Base-by-base conservation (phyloP, 1,140 invertebrate species). In the Acromyrmex echinatior region DNA sequence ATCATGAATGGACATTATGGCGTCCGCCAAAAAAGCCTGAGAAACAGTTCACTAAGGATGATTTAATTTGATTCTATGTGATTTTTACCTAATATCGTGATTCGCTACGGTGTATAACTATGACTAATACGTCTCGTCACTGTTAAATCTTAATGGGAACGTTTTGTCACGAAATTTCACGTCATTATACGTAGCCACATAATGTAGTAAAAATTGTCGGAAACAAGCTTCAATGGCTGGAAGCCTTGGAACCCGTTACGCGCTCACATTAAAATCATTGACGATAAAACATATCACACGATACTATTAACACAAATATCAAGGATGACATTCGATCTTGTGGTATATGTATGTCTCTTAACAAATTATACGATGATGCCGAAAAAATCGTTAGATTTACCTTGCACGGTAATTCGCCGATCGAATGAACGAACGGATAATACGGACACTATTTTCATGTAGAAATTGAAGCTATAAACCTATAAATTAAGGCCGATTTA, bases 321-420 rank as follows among this genome's bases (percentile, higher is more conserved):
- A 79, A 45, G 51, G 10, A 63, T 45, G 2, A 31, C 18, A 4
- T n/a, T 31, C 58, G 28, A 28, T 91, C 18, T 76, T 45, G 12
- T 58, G 49, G 78, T 88, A 91, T 91, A 85, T 25, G 14, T 14
- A 35, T 16, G 58, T 71, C 84, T 82, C 66, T 70, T n/a, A 5
- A 16, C 31, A 21, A 60, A 63, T 79, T 87, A 79, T 2, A 45
- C 35, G 51, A 85, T 58, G 93, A 94, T 94, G 93, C 45, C 63
- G 68, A 45, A 85, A 88, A 86, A 92, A 92, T 92, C 74, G 12
- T 89, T 91, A 87, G 93, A 94, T 94, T 94, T 94, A 94, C 93
- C 93, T 94, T 85, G 28, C 73, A 78, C 60, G 66, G 76, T 76
- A 58, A 68, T 86, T 86, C 81, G 90, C 86, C 39, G 63, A 39